These are phyloP conservation scores for Bovichtus variegatus DNA, from an alignment of 2,797 vertebrate species.

Conservation along the genomic window DNA sequence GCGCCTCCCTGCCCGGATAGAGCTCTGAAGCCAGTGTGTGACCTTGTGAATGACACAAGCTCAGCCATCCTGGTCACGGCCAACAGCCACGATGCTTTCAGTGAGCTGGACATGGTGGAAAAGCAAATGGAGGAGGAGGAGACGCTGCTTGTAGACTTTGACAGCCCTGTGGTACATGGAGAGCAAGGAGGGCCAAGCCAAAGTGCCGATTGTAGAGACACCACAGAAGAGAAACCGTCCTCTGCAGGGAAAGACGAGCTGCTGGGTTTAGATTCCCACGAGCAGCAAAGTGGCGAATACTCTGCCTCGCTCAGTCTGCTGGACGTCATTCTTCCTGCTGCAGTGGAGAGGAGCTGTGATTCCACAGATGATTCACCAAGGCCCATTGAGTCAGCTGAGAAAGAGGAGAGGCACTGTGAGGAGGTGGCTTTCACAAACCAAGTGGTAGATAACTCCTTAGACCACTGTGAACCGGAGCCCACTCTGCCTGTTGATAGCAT, in stretches of 20 bases:
- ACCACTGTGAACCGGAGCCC: constrained; percentile 13
- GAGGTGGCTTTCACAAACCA: constrained; percentile 30
- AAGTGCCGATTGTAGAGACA: neutral
- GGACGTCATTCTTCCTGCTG: constrained; percentile 80
- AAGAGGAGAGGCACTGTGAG: constrained; percentile 26
- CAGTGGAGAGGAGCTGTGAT: constrained; percentile 66
- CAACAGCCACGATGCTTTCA: constrained; percentile 82
- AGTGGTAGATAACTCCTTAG: constrained; percentile 14
- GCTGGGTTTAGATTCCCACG: constrained; percentile 36
- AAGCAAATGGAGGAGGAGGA: constrained; percentile 72
- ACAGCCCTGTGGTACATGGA: constrained; percentile 66
- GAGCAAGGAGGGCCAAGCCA: constrained; percentile 15
- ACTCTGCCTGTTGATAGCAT: neutral
- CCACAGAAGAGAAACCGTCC: constrained; percentile 5
- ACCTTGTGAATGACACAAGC: constrained; percentile 92
- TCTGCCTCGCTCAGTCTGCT: constrained; percentile 71
- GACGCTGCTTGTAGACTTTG: constrained; percentile 83
- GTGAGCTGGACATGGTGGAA: constrained; percentile 80
- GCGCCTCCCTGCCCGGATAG: constrained; percentile 84
- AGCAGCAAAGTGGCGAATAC: constrained; percentile 53
- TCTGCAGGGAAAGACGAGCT: constrained; percentile 31
- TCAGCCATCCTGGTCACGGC: constrained; percentile 80
- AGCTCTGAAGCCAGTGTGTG: constrained; percentile 91
- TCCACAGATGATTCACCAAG: constrained; percentile 37
- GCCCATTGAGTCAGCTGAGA: constrained; percentile 47